Conservation (phyloP, 2,888 invertebrate species). For the Trissoscelio sp. region DNA sequence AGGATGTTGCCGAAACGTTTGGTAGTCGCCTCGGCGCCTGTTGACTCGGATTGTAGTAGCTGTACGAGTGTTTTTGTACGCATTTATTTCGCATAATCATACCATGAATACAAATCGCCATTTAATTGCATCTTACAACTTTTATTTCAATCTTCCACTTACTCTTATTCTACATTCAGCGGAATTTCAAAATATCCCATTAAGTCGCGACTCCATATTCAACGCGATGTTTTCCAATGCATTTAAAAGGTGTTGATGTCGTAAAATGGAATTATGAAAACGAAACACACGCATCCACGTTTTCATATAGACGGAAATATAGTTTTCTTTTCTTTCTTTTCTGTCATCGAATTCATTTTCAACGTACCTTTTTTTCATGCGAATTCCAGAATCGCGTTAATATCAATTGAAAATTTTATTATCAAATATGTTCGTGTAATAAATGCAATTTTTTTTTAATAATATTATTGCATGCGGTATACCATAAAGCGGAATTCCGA, state of each 20-base stretch:
- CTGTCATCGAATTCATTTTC: slow-evolving; percentile 4
- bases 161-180: slow-evolving; percentile 50
- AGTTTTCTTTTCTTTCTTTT: background rate
- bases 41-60: slow-evolving; percentile 51
- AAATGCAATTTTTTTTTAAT: background rate
- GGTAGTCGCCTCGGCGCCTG: slow-evolving; percentile 66
- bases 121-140: slow-evolving; percentile 68
- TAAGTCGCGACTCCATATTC: slow-evolving; percentile 26
- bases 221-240: slow-evolving; percentile 24
- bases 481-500: slow-evolving; percentile 18
- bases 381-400: background rate
- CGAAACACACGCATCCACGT: background rate
- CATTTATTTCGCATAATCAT: slow-evolving; percentile 70
- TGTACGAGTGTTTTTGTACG: slow-evolving; percentile 58
- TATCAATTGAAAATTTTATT: background rate
- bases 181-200: slow-evolving; percentile 55
- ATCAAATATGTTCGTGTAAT: slow-evolving; percentile 11
- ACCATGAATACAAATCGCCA: slow-evolving; percentile 70
- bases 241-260: slow-evolving; percentile 60
- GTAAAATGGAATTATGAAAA: slow-evolving; percentile 46
- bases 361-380: background rate
- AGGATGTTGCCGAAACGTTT: slow-evolving; percentile 70
- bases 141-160: slow-evolving; percentile 65
- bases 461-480: slow-evolving; percentile 2
- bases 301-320: background rate